Evolutionary conservation across 2,888 invertebrate genomes (phyloP).

Genomic region (Apodemia zela): DNA sequence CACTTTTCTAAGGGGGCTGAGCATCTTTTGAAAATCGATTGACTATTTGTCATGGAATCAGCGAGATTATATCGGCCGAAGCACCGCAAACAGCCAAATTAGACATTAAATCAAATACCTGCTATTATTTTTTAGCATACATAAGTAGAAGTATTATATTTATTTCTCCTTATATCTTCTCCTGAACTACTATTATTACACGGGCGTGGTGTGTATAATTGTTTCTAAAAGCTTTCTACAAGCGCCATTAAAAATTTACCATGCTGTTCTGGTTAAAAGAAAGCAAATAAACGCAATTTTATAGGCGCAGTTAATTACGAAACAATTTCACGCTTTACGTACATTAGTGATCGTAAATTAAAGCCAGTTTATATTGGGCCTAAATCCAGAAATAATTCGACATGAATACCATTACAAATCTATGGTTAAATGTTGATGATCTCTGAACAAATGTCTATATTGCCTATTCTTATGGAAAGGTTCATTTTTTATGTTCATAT

Average conservation of each 20-base stretch:
- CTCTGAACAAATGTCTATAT: neutral
- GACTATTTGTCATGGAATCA: no score
- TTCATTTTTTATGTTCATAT: neutral
- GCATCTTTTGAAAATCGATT: no score
- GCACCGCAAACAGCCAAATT: no score
- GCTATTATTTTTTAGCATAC: no score
- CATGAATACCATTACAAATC: neutral
- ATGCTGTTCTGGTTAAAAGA: slow-evolving; percentile 8
- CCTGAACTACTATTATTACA: no score
- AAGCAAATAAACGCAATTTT: slow-evolving; percentile 14
- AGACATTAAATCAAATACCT: no score
- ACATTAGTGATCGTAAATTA: slow-evolving; percentile 14
- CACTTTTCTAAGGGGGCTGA: no score
- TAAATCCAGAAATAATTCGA: slow-evolving; percentile 3
- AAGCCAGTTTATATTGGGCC: slow-evolving; percentile 11
- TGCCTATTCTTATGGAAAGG: neutral
- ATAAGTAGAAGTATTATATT: no score
- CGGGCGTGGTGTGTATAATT: neutral
- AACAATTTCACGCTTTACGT: slow-evolving; percentile 7
- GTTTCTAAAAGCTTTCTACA: slow-evolving; percentile 5
- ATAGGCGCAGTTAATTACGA: slow-evolving; percentile 13
- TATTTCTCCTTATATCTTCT: no score
- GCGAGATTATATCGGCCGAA: no score
- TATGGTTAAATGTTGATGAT: neutral
- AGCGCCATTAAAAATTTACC: slow-evolving; percentile 9